Conservation (phyloP, 2,797 vertebrate genomes). For the Ceryle rudis region DNA sequence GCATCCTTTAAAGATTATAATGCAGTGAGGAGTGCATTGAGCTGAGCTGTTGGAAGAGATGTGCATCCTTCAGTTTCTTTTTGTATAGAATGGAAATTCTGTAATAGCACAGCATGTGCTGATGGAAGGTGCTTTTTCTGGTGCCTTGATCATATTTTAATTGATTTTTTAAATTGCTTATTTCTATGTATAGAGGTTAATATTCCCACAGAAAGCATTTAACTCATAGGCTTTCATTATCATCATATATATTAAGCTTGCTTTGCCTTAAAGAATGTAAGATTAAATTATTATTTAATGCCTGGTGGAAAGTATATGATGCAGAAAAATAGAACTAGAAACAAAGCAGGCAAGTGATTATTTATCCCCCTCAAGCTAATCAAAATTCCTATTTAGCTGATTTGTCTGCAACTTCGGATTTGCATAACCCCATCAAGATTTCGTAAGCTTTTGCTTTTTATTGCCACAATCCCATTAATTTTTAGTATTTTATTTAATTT, state of each 20-base stretch:
- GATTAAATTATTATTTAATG: neutral
- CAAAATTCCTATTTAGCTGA: neutral
- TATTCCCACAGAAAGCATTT: neutral
- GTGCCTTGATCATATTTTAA: neutral
- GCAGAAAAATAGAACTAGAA: neutral
- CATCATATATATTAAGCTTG: neutral
- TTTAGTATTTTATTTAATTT: neutral
- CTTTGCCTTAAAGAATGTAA: neutral
- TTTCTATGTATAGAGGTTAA: neutral
- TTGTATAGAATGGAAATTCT: neutral
- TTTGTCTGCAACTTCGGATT: neutral
- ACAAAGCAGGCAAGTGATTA: neutral
- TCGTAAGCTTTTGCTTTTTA: slow-evolving; percentile 21
- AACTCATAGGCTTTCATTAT: neutral
- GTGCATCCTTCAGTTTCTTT: neutral
- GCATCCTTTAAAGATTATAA: neutral
- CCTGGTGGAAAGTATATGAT: neutral
- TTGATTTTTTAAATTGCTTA: neutral
- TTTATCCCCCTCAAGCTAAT: neutral
- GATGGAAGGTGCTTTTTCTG: neutral
- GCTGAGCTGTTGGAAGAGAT: neutral
- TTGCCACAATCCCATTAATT: neutral
- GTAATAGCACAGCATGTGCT: neutral
- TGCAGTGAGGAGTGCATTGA: neutral
- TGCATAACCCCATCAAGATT: neutral